Percentiles rank a stretch among this genome's conserved stretches.
Conservation (phyloP, 2,797 vertebrate species). For the Clangula hyemalis region DNA sequence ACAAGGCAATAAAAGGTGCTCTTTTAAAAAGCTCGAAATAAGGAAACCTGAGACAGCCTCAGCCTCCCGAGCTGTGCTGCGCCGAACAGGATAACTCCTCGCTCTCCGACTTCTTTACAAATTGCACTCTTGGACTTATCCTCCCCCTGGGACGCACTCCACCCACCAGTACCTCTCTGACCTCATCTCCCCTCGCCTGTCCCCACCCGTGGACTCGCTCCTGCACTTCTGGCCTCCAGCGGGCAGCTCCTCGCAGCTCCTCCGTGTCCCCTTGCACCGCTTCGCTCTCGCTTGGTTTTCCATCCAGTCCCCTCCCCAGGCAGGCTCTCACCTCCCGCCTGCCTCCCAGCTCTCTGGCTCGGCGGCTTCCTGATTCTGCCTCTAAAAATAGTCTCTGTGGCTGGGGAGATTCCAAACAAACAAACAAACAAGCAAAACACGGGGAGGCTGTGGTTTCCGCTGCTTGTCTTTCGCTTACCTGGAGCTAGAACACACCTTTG, state of each 20-base stretch:
- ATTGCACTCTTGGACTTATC: slow-evolving; percentile 18
- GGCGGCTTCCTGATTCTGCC: neutral
- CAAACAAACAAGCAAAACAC: neutral
- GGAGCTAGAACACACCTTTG: neutral
- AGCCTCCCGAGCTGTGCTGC: neutral
- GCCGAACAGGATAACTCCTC: neutral
- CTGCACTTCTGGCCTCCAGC: neutral
- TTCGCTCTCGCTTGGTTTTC: neutral
- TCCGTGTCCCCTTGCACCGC: neutral
- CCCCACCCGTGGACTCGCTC: neutral
- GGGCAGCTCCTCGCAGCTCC: neutral
- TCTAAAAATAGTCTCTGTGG: neutral
- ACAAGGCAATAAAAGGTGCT: slow-evolving; percentile 50
- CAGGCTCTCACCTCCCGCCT: neutral
- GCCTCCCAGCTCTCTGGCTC: neutral
- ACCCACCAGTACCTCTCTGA: slow-evolving; percentile 42
- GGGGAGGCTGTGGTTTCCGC: neutral
- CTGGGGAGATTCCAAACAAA: slow-evolving; percentile 29
- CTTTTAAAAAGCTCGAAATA: slow-evolving; percentile 5
- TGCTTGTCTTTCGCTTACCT: neutral
- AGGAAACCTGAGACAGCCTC: slow-evolving; percentile 22
- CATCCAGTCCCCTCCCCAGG: neutral
- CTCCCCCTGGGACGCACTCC: neutral
- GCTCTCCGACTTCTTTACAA: neutral
- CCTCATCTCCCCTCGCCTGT: slow-evolving; percentile 35